Base-by-base conservation (phyloP, 2,797 vertebrate species). In the Malurus splendens region DNA sequence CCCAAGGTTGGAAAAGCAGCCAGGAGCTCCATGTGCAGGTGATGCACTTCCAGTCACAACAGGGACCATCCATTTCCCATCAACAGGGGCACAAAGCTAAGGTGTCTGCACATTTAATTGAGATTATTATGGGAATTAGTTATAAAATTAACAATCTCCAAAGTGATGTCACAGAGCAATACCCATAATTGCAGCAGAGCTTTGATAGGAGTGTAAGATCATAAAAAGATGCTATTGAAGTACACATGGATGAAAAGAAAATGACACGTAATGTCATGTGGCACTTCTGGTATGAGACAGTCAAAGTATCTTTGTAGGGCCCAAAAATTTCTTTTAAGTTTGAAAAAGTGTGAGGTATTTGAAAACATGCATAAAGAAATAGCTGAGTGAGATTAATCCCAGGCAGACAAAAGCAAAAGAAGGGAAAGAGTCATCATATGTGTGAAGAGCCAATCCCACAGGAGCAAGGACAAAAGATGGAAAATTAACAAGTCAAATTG, bases 41-140 rank as follows among this genome's bases (percentile, higher is more conserved):
- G 36, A 84, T 6, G 57, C 77, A 56, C 73, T 83, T 74, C 56
- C 62, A 78, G 78, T 36, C 64, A 38, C 87, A 91, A 52, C 5
- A 79, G n/a, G 60, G 50, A 68, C 33, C 82, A 88, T 81, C 48
- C 77, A 65, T 90, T 93, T 89, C 73, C 74, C 75, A 57, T 2
- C 22, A 12, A 64, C 86, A 93, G 66, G 51, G 86, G 60, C 42
- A 2, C 72, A 77, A 88, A 72, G 54, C 54, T 55, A 45, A 93
- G 80, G 75, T 85, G 88, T 48, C 89, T 83, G 80, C 72, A 87
- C 78, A 22, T 88, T 79, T 94, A 90, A 89, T 62, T 93, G 84
- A 89, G 86, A 94, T 92, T 93, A 86, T 27, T 25, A 44, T 51
- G 62, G 57, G 78, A 93, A 94, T 93, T 90, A 90, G 91, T 93